A percentile compares a stretch with the other conserved stretches of the same genome.
These are phyloP conservation scores for Podarcis lilfordi DNA, from an alignment of 2,797 vertebrate species.

Conservation along the genomic window DNA sequence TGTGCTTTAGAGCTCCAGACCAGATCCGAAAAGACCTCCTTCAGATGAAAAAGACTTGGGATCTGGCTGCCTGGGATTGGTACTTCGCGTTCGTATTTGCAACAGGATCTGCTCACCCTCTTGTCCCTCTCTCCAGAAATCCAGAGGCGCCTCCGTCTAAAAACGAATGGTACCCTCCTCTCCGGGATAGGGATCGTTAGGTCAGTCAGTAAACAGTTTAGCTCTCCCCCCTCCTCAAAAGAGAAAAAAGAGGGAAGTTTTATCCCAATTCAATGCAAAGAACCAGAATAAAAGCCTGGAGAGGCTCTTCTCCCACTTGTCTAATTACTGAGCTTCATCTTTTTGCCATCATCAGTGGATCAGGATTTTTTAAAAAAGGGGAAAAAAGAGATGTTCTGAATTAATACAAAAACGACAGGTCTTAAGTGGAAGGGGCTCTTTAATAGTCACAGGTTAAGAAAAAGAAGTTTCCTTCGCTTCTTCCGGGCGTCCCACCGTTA, in stretches of 20 bases:
- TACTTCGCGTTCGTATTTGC: constrained; percentile 40
- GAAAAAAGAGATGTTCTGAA: constrained; percentile 43
- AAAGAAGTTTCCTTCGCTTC: constrained; percentile 17
- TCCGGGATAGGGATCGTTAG: not conserved
- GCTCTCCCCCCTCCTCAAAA: too few species aligned
- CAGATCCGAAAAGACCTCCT: constrained; percentile 67
- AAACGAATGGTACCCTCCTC: not conserved
- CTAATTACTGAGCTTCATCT: constrained; percentile 14
- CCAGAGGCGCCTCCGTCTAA: constrained; percentile 43
- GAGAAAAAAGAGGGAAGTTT: not conserved
- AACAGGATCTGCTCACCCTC: constrained; percentile 53
- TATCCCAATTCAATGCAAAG: accelerated
- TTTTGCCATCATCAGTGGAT: constrained; percentile 57
- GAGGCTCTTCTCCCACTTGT: constrained; percentile 37
- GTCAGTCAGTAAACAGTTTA: not conserved
- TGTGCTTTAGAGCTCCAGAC: constrained; percentile 68
- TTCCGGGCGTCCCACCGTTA: not conserved
- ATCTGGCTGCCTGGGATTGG: constrained; percentile 63
- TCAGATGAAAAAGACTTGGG: constrained; percentile 70
- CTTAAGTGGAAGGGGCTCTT: constrained; percentile 34
- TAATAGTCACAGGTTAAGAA: constrained; percentile 33
- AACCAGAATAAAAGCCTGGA: accelerated
- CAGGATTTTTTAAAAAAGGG: not conserved
- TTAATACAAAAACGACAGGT: constrained; percentile 47
- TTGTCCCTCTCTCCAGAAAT: not conserved